phyloP scores from a whole-genome alignment of 2,888 invertebrate species.

The Drosophila picticornis region DNA sequence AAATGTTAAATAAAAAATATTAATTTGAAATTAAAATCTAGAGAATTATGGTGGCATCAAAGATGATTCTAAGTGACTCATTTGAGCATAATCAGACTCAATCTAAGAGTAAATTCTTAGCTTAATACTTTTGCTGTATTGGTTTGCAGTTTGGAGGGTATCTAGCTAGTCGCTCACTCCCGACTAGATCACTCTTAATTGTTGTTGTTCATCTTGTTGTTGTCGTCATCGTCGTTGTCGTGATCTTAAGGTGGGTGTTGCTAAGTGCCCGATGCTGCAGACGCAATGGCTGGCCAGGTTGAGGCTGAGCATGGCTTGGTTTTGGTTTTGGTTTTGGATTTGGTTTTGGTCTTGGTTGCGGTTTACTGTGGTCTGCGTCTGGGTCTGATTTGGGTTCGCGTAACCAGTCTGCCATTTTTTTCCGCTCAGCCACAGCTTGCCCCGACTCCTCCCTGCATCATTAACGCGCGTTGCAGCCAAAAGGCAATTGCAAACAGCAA shows the following conservation, averaged over 20 bases:
- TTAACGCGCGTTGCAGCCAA: constrained; percentile 68
- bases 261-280: constrained; percentile 74
- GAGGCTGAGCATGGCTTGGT: background rate
- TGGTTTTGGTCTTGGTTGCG: constrained; percentile 1
- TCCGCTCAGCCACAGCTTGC: constrained; percentile 18
- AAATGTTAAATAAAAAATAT: background rate
- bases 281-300: constrained; percentile 73
- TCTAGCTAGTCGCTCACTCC: background rate
- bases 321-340: constrained; percentile 1
- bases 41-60: background rate
- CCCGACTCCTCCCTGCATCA: constrained; percentile 67
- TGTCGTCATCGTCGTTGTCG: constrained; percentile 46
- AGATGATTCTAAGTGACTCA: background rate
- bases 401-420: constrained; percentile 76
- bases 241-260: constrained; percentile 78
- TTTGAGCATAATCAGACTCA: background rate
- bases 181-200: constrained; percentile 5
- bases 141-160: constrained; percentile 5
- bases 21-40: background rate
- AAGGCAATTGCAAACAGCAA: constrained; percentile 57
- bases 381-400: background rate
- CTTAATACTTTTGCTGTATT: background rate
- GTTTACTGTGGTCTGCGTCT: background rate
- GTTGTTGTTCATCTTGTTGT: constrained; percentile 11
- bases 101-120: accelerated